Evolutionary conservation across 2,888 invertebrate species (phyloP).

Genomic region (Cerceris rybyensis): DNA sequence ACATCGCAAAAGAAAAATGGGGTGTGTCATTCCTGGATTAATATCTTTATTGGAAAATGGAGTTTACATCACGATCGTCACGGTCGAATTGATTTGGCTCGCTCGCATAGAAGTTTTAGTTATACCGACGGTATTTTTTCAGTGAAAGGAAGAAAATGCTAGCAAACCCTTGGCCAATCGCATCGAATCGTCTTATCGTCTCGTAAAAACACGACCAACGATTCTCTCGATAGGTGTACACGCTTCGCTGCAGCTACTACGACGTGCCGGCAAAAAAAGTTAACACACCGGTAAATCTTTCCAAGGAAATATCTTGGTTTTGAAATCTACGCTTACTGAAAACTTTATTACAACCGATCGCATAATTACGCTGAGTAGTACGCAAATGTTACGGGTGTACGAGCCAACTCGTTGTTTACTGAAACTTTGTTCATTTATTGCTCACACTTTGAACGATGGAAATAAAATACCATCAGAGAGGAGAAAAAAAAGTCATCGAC

Average conservation of each 20-base stretch:
- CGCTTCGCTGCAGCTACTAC: conserved; percentile 22
- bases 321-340: not conserved
- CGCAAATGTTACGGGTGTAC: too few species aligned
- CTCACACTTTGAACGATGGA: not conserved
- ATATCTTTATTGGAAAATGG: not conserved
- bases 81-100: conserved; percentile 11
- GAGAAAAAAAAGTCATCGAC: conserved; percentile 10
- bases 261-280: conserved; percentile 10
- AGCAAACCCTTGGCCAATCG: conserved; percentile 17
- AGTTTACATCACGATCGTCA: conserved; percentile 4
- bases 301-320: not conserved
- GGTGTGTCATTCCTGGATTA: too few species aligned
- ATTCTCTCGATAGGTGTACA: conserved; percentile 32
- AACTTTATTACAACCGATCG: conserved; percentile 3
- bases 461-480: not conserved
- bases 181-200: conserved; percentile 28
- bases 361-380: not conserved
- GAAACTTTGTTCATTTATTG: not conserved
- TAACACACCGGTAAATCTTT: conserved; percentile 18
- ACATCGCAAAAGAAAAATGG: too few species aligned
- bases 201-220: conserved; percentile 34
- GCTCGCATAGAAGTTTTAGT: conserved; percentile 8
- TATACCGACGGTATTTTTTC: conserved; percentile 12
- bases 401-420: not conserved
- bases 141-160: not conserved